phyloP scores from a whole-genome alignment of 2,113 vertebrate genomes.

The Eulemur macaco region DNA sequence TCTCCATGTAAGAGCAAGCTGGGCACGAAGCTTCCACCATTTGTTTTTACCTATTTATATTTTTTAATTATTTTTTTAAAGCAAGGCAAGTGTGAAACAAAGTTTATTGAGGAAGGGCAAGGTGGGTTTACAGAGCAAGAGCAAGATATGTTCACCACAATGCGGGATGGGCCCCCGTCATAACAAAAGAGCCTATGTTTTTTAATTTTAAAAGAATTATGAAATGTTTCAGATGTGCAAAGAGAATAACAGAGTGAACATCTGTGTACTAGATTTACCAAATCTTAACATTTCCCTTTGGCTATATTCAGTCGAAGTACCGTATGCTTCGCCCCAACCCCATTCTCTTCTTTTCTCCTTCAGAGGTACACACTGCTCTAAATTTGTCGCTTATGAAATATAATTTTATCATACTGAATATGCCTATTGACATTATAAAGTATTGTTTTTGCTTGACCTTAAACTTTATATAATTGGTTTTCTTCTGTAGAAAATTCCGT shows the following conservation, averaged over 20 bases:
- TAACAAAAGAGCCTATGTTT: not conserved
- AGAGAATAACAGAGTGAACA: not conserved
- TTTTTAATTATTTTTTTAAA: too few species aligned
- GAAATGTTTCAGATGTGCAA: not conserved
- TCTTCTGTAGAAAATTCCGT: not conserved
- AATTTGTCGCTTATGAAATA: not conserved
- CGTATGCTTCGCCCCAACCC: not conserved
- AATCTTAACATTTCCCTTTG: not conserved
- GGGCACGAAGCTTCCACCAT: not conserved
- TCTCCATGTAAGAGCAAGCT: not conserved
- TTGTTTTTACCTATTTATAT: not conserved
- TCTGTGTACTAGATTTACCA: not conserved
- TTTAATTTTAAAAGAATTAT: not conserved
- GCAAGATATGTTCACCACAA: too few species aligned
- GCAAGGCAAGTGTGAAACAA: too few species aligned
- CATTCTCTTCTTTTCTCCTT: not conserved
- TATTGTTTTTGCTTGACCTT: conserved; percentile 2
- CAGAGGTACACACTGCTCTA: not conserved
- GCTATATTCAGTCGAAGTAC: not conserved
- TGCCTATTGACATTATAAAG: not conserved
- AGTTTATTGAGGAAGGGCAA: too few species aligned
- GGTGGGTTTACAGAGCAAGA: too few species aligned
- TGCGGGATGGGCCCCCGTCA: too few species aligned
- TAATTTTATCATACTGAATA: not conserved
- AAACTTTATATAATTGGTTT: conserved; percentile 21